Evolutionary conservation across 2,888 invertebrate genomes (phyloP), one percentile per base, ranked within the genome.

Genomic region (Deroplatys truncata): DNA sequence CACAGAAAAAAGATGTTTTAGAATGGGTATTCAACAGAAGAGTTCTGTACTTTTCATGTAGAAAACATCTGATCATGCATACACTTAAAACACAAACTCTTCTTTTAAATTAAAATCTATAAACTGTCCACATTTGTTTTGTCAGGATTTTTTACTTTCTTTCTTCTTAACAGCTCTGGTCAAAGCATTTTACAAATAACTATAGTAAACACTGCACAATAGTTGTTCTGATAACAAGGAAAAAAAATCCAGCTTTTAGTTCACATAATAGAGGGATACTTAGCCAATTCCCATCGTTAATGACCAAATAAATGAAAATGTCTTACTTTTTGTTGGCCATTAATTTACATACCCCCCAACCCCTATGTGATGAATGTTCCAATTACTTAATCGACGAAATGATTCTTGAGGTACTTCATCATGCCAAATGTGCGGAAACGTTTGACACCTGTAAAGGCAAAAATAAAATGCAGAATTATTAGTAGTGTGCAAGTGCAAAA

Each of bases 371-470:
- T 31, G 72, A 28, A 28, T 28, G 28, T 84, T 16, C 43, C 25
- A 86, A 87, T 84, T 43, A 89, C 87, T 91, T 92, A 89, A 87
- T 93, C 93, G 90, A 92, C 94, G 94, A 98, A 98, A 94, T 98
- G 99, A 91, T 96, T 96, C 94, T 98, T 98, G 92, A 99, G 95
- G 94, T 98, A 98, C 93, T 99, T 99, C 97, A 99, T 97, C 99
- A 99, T 99, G 91, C 98, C 98, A 92, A 99, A 99, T 89, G 98
- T 98, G 92, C 98, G 96, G 95, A 99, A 98, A 92, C 98, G 96
- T 93, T 98, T 98, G 2, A 97, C 96, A 83, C 95, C 94, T 94
- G 92, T 3, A 92, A 92, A 91, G 84, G 84, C 89, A 89, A 89
- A 87, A 84, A 88, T 35, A 35, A 35, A 13, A 43, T 43, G 43